Evolutionary conservation across 2,797 vertebrate species (phyloP).

Genomic region (Delichon dasypus): DNA sequence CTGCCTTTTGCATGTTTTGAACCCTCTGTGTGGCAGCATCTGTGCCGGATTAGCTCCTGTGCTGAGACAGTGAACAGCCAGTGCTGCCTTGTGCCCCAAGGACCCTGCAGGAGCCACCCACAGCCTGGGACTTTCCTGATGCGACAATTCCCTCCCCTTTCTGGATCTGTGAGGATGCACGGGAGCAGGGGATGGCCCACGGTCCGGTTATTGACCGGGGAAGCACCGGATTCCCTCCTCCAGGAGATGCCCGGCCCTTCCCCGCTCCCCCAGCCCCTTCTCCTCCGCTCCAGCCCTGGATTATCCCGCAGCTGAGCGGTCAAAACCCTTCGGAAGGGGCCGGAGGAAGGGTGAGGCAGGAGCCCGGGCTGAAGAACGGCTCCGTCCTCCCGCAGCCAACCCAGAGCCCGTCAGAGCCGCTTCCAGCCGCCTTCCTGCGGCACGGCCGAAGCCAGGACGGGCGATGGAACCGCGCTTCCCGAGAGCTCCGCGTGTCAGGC

Average conservation of each 20-base stretch:
- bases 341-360: not conserved
- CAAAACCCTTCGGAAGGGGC: not conserved
- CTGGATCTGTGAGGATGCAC: not conserved
- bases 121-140: not conserved
- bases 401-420: not conserved
- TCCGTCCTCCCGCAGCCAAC: not conserved
- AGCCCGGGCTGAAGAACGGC: not conserved
- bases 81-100: not conserved
- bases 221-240: not conserved
- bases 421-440: not conserved
- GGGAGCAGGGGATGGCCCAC: accelerated
- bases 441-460: not conserved
- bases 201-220: not conserved
- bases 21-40: not conserved
- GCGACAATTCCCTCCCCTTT: not conserved
- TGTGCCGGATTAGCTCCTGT: not conserved
- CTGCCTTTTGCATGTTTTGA: not conserved
- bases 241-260: not conserved
- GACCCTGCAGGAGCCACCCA: not conserved
- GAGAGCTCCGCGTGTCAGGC: not conserved
- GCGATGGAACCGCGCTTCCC: not conserved
- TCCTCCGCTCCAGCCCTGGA: not conserved
- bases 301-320: not conserved
- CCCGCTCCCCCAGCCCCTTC: not conserved
- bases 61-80: not conserved